These are phyloP conservation scores for Gonocerus acuteangulatus DNA, from an alignment of 2,888 invertebrate species.

Conservation along the genomic window DNA sequence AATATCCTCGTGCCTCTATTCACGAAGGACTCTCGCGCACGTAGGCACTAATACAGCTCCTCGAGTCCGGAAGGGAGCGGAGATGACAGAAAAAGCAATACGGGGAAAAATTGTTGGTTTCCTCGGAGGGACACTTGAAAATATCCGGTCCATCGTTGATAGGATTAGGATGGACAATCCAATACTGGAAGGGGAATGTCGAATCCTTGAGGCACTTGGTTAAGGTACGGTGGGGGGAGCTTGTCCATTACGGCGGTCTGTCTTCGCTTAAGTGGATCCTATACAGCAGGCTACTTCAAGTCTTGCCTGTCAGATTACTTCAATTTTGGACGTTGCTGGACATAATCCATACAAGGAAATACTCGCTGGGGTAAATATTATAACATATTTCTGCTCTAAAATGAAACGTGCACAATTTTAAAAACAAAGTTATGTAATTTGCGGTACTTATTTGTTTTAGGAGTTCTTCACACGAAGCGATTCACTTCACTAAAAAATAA, in stretches of 20 bases:
- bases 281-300: neutral
- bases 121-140: conserved; percentile 24
- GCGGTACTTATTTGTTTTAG: no score
- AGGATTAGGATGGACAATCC: conserved; percentile 26
- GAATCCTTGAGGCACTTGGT: conserved; percentile 19
- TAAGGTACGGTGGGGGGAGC: neutral
- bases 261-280: neutral
- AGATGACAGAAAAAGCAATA: conserved; percentile 13
- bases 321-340: no score
- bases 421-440: no score
- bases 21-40: no score
- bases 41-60: no score
- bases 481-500: no score
- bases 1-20: neutral
- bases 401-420: no score
- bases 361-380: no score
- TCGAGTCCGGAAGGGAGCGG: neutral
- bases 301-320: no score
- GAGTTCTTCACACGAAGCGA: no score
- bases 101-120: conserved; percentile 28
- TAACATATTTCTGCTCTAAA: no score
- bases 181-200: conserved; percentile 10
- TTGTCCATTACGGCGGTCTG: conserved; percentile 12
- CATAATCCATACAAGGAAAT: no score
- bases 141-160: conserved; percentile 14